Evolutionary conservation across 2,113 vertebrate genomes (phyloP), one percentile per base, ranked within the genome.

Genomic region (Myrmophylax atrothorax): DNA sequence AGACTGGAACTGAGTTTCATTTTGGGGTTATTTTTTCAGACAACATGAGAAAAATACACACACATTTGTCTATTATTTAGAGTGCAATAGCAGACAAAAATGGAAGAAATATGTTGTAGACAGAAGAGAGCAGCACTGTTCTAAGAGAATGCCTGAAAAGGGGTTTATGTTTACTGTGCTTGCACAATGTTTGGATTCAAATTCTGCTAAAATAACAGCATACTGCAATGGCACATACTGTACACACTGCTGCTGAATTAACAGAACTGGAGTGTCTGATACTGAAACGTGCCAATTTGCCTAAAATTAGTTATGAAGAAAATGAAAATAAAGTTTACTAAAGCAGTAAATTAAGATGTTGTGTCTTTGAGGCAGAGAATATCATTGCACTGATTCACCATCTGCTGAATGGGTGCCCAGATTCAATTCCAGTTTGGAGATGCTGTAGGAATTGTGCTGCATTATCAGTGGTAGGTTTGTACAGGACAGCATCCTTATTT

Each of bases 221-320:
- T 25, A n/a, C 78, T 82, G 77, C 56, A 75, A 10, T 47, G 66
- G 66, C 69, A 89, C 67, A 62, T 52, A 37, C 26, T 90, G 79
- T 59, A 55, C 70, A 88, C 53, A 59, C 56, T 86, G 85, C 52
- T 88, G 87, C 72, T 87, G 56, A 87, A 75, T 67, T 78, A 74
- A 84, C 50, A 88, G 56, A 84, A 64, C 33, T 31, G 76, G 55
- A 72, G 75, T 64, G 76, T 24, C 38, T 83, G 58, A 33, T 53
- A 84, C n/a, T 42, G 40, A 79, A 79, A 83, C 38, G 63, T 62
- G 55, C 50, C 64, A 49, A 67, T 93, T 91, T 88, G 52, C 55
- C 62, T 47, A 60, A 91, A 94, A 94, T 87, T 83, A 74, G 35
- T 84, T 66, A 16, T 9, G 38, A 78, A 84, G 60, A 75, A 92